Percentiles rank a stretch among this genome's conserved stretches.
These are phyloP conservation scores for Mormyrops boulengeri DNA, from an alignment of 2,797 vertebrate genomes.

Conservation along the genomic window DNA sequence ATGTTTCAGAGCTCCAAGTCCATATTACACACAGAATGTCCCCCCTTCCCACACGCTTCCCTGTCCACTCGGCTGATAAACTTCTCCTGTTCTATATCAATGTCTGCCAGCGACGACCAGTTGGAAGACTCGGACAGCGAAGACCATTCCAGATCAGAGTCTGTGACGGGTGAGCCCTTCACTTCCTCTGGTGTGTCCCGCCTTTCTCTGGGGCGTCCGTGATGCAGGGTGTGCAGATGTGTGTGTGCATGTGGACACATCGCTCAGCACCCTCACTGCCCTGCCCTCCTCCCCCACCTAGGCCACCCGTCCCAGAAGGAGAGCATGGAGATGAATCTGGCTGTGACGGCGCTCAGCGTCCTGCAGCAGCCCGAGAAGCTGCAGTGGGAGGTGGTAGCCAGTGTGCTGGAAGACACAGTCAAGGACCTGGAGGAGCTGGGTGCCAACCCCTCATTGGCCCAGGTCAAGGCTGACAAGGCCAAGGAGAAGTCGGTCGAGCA, in stretches of 20 bases:
- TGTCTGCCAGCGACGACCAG: conserved; percentile 79
- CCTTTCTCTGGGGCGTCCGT: background rate
- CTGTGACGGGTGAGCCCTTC: conserved; percentile 74
- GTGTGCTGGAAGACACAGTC: conserved; percentile 93
- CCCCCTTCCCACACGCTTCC: background rate
- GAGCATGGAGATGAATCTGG: conserved; percentile 86
- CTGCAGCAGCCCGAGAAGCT: conserved; percentile 97
- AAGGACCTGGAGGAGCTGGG: conserved; percentile 97
- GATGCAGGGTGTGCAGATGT: background rate
- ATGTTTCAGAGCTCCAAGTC: background rate
- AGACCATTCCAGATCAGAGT: conserved; percentile 97
- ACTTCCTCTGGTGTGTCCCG: background rate
- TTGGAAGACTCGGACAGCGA: conserved; percentile 98
- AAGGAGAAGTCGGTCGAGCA: conserved; percentile 89
- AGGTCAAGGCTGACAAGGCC: conserved; percentile 78
- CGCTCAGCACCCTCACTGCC: background rate
- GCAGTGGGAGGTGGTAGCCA: conserved; percentile 97
- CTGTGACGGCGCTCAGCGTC: conserved; percentile 87
- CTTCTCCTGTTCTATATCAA: background rate
- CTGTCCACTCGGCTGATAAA: background rate
- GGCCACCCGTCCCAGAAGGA: conserved; percentile 91
- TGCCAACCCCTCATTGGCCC: conserved; percentile 77
- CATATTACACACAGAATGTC: background rate
- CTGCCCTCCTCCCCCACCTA: conserved; percentile 43
- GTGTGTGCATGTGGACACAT: background rate